Percentiles rank a stretch among this genome's conserved stretches.
Conservation (phyloP, 2,113 vertebrate species). For the Aramus guarauna region DNA sequence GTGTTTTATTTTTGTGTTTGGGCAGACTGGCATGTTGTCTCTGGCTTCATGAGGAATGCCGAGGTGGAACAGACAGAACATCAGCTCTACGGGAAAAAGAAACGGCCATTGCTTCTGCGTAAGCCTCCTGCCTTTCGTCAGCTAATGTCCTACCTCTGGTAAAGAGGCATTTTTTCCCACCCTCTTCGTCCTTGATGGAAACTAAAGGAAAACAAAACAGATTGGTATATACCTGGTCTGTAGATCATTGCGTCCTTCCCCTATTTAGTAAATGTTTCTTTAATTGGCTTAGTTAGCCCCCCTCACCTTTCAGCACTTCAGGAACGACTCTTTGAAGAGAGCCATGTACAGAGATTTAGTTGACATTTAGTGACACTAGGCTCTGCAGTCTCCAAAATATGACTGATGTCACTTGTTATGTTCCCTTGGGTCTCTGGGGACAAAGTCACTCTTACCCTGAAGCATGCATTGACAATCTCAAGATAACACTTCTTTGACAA, state of each 20-base stretch:
- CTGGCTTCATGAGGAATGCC: neutral
- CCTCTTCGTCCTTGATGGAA: constrained; percentile 11
- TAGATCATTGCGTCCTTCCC: neutral
- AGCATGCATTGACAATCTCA: constrained; percentile 63
- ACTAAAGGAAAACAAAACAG: constrained; percentile 43
- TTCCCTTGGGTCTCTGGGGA: constrained; percentile 37
- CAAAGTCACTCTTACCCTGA: constrained; percentile 50
- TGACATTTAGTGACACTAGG: constrained; percentile 43
- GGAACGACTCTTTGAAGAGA: constrained; percentile 52
- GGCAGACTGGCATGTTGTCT: constrained; percentile 3
- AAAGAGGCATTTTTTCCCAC: constrained; percentile 11
- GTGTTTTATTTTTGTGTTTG: constrained; percentile 9
- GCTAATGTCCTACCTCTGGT: neutral
- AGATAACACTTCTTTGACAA: constrained; percentile 65
- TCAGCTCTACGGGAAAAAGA: neutral
- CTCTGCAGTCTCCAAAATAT: constrained; percentile 47
- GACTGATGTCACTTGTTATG: constrained; percentile 57
- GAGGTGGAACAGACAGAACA: constrained; percentile 26
- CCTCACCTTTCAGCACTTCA: constrained; percentile 60
- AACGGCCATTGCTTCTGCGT: neutral
- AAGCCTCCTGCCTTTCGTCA: constrained; percentile 58
- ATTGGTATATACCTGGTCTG: constrained; percentile 40
- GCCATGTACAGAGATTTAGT: constrained; percentile 49
- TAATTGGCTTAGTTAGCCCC: constrained; percentile 57
- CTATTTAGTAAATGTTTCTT: constrained; percentile 33